Percentiles rank a stretch among this genome's conserved stretches.
Evolutionary conservation across 64 coral and sea anemone species (phyloP).

Genomic region (Porites lutea): DNA sequence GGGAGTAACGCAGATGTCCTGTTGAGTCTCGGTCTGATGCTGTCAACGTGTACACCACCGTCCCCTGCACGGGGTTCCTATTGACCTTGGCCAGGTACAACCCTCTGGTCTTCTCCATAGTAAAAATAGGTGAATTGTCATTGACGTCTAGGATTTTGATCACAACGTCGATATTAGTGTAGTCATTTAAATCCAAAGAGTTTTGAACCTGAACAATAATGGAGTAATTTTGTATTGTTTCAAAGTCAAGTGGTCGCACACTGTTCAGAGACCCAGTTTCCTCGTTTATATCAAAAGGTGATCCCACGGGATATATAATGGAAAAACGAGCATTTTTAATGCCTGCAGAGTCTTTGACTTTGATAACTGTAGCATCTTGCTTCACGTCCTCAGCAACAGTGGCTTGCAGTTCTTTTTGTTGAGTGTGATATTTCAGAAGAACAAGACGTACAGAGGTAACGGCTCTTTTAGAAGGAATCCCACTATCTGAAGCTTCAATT

Average conservation of each 20-base stretch:
- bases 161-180: conserved; percentile 55
- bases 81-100: conserved; percentile 64
- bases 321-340: conserved; percentile 59
- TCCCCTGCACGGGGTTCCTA: conserved; percentile 71
- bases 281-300: conserved; percentile 70
- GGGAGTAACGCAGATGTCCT: conserved; percentile 64
- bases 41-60: conserved; percentile 65
- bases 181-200: conserved; percentile 17
- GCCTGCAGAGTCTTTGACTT: conserved; percentile 26
- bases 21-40: conserved; percentile 81
- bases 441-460: conserved; percentile 64
- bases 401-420: conserved; percentile 48
- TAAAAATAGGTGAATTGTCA: conserved; percentile 85
- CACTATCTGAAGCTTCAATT: conserved; percentile 79
- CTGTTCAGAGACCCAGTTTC: conserved; percentile 52
- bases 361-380: conserved; percentile 46
- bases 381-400: conserved; percentile 61
- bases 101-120: conserved; percentile 65
- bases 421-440: conserved; percentile 76
- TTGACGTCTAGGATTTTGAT: conserved; percentile 80
- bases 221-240: conserved; percentile 58
- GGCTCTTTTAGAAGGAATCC: conserved; percentile 44
- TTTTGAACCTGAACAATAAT: conserved; percentile 74
- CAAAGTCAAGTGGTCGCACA: conserved; percentile 71
- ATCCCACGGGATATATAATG: conserved; percentile 67